Evolutionary conservation across 2,113 vertebrate species (phyloP).

Genomic region (Rhinopomastus cyanomelas): DNA sequence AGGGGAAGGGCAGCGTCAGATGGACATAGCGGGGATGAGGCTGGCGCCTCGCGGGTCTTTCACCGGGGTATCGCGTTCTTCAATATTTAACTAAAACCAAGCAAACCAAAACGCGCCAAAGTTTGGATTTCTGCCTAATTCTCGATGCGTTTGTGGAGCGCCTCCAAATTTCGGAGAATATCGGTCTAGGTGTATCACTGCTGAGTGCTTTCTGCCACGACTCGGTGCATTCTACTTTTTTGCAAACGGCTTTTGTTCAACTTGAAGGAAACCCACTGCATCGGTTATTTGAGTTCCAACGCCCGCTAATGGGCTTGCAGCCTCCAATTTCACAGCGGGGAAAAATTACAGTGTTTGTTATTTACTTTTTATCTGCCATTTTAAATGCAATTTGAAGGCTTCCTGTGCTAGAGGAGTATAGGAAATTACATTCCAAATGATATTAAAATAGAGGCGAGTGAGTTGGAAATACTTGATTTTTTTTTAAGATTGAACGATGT

Average conservation of each 20-base stretch:
- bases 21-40: not conserved
- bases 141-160: not conserved
- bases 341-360: constrained; percentile 59
- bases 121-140: constrained; percentile 50
- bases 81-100: not conserved
- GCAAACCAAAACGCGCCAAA: not conserved
- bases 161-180: constrained; percentile 5
- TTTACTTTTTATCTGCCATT: constrained; percentile 66
- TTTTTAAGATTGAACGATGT: not conserved
- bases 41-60: not conserved
- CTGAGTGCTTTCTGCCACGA: not conserved
- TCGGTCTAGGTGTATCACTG: not conserved
- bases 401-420: constrained; percentile 12
- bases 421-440: constrained; percentile 32
- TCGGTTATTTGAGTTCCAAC: constrained; percentile 21
- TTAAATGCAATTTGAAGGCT: constrained; percentile 31
- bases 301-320: constrained; percentile 45
- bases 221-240: constrained; percentile 67
- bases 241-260: constrained; percentile 76
- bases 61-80: not conserved
- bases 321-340: constrained; percentile 56
- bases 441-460: constrained; percentile 27
- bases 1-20: not conserved
- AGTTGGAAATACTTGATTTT: not conserved
- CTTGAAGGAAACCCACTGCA: constrained; percentile 68